Conservation (phyloP, 1,140 invertebrate genomes). For the Leptinotarsa defecta region DNA sequence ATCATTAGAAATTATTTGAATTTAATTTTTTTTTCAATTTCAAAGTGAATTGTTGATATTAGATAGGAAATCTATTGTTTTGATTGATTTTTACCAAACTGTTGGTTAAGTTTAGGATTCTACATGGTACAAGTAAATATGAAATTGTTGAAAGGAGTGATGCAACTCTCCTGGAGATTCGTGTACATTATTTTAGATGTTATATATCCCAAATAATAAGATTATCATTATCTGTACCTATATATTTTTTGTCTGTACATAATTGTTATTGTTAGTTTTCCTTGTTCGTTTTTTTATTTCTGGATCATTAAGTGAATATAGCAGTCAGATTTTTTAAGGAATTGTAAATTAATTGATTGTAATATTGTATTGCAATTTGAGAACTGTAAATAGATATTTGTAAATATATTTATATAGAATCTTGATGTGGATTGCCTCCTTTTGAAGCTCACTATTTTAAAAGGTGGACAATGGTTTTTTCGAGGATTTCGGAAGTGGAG, state of each 20-base stretch:
- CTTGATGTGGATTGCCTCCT: slow-evolving; percentile 8
- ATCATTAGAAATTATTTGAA: neutral
- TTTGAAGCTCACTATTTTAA: neutral
- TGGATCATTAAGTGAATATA: slow-evolving; percentile 37
- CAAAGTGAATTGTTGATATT: neutral
- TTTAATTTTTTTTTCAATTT: neutral
- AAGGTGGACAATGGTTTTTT: neutral
- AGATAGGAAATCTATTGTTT: neutral
- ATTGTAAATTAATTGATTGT: slow-evolving; percentile 50
- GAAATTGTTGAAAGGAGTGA: neutral
- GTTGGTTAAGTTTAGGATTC: neutral
- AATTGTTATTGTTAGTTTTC: slow-evolving; percentile 50
- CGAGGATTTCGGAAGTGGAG: neutral
- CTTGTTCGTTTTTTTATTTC: slow-evolving; percentile 40
- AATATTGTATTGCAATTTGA: slow-evolving; percentile 50
- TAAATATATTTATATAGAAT: slow-evolving; percentile 55
- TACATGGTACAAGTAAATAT: neutral
- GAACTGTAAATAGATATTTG: slow-evolving; percentile 51
- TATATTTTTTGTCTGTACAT: slow-evolving; percentile 44
- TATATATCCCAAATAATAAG: slow-evolving; percentile 31
- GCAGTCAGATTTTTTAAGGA: slow-evolving; percentile 43
- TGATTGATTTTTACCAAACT: neutral
- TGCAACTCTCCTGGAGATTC: slow-evolving; percentile 24
- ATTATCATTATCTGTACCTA: slow-evolving; percentile 38
- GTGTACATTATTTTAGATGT: slow-evolving; percentile 37